phyloP scores from a whole-genome alignment of 1,140 invertebrate genomes.

The Cepaea nemoralis region DNA sequence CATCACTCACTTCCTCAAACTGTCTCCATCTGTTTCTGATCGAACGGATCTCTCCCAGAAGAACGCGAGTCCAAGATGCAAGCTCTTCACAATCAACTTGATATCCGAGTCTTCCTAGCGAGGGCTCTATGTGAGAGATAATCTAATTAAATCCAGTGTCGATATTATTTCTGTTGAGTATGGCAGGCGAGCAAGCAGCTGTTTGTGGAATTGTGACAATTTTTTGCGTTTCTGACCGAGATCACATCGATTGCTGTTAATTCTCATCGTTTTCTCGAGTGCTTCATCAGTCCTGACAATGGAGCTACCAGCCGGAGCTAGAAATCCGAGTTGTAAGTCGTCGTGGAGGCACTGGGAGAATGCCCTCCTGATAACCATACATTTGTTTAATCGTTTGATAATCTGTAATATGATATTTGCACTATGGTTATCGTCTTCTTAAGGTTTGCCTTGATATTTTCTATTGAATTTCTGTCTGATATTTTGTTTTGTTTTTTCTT shows the following conservation, averaged over 20 bases:
- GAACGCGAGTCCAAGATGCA: not conserved
- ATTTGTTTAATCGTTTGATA: not conserved
- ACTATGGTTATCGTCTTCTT: too few species aligned
- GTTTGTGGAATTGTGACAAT: not conserved
- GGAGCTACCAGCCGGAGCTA: not conserved
- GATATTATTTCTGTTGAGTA: constrained; percentile 12
- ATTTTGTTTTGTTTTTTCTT: too few species aligned
- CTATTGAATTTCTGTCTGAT: too few species aligned
- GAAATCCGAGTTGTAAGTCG: not conserved
- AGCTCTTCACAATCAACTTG: constrained; percentile 4
- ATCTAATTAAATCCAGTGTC: constrained; percentile 5
- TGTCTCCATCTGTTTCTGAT: not conserved
- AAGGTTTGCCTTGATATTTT: too few species aligned
- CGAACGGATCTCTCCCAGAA: not conserved
- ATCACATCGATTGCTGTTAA: not conserved
- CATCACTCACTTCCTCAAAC: not conserved
- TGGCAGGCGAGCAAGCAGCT: not conserved
- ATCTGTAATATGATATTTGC: not conserved
- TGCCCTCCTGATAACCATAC: not conserved
- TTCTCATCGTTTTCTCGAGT: not conserved
- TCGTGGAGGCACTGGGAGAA: not conserved
- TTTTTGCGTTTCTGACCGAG: not conserved
- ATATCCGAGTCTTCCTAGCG: constrained; percentile 5
- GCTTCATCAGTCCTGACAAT: not conserved
- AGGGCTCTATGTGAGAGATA: constrained; percentile 4